Evolutionary conservation across 2,888 invertebrate species (phyloP), one percentile per base, ranked within the genome.

Genomic region (Tipula unca): DNA sequence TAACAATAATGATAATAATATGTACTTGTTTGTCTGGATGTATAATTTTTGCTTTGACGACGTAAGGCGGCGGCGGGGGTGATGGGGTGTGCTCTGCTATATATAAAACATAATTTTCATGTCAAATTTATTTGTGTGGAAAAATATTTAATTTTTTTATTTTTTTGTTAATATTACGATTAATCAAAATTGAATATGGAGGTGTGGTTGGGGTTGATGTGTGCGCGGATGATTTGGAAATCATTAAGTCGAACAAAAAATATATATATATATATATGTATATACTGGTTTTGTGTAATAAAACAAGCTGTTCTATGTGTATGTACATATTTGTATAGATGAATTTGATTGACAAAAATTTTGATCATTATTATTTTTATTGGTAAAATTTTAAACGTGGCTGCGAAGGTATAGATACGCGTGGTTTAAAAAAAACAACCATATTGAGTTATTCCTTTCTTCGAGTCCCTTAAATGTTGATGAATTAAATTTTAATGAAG

Each of bases 1-100:
- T 69, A 69, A 69, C 69, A 69, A 69, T 69, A 69, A 69, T 69
- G 69, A 69, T 69, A 69, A 69, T 69, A 69, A 69, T 69, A 69
- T 69, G 69, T 25, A 69, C 25, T 25, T 69, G 69, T 69, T 69
- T 69, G 69, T 69, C 69, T 69, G 69, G 69, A 25, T 69, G 69
- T 69, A 48, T 48, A 48, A 48, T 48, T 13, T 69, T 20, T 69
- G 69, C 20, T 69, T 25, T 10, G 13, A 25, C 69, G 25, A 69
- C 69, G 10, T 48, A 6, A 42, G 48, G 48, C 8, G n/a, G n/a
- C 6, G 48, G 8, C 17, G 6, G 6, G 48, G 6, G 17, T n/a
- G 17, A n/a, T 25, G 25, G 69, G 25, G n/a, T n/a, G n/a, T n/a
- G n/a, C n/a, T n/a, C n/a, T 69, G 69, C 48, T 25, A 10, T 69